These are phyloP conservation scores for Butastur rufipennis DNA, from an alignment of 2,113 vertebrate genomes.

Conservation along the genomic window DNA sequence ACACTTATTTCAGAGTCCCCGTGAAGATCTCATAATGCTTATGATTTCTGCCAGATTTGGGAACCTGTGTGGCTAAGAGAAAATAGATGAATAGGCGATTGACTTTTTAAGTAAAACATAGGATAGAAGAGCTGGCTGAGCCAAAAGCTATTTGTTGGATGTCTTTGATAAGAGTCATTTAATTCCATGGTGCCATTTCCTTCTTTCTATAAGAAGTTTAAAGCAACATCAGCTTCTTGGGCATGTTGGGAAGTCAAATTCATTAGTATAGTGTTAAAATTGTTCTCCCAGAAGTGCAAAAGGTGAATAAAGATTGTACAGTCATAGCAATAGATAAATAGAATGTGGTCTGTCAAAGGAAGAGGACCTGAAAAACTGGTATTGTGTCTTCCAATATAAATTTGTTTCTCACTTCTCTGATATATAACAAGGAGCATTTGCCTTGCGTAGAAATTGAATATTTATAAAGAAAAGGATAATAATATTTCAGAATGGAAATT, in stretches of 20 bases:
- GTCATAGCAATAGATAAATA: neutral
- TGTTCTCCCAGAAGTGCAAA: neutral
- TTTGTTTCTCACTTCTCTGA: neutral
- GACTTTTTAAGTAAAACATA: neutral
- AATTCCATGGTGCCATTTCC: neutral
- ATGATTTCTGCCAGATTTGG: neutral
- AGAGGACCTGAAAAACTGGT: neutral
- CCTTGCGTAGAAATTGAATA: neutral
- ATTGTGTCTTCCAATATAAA: neutral
- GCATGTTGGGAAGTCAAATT: neutral
- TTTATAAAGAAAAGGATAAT: neutral
- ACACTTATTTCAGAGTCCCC: neutral
- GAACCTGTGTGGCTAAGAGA: neutral
- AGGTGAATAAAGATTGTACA: neutral
- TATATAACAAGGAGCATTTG: neutral
- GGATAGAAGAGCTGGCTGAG: neutral
- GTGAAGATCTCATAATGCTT: neutral
- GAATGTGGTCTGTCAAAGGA: neutral
- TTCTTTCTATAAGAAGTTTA: neutral
- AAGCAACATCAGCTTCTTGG: neutral
- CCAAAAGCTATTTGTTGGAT: neutral
- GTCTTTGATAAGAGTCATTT: neutral
- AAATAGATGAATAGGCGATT: neutral
- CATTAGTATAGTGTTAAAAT: neutral
- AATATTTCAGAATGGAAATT: neutral